Base-by-base conservation (phyloP, 2,888 invertebrate genomes). In the Capitulum mitella region DNA sequence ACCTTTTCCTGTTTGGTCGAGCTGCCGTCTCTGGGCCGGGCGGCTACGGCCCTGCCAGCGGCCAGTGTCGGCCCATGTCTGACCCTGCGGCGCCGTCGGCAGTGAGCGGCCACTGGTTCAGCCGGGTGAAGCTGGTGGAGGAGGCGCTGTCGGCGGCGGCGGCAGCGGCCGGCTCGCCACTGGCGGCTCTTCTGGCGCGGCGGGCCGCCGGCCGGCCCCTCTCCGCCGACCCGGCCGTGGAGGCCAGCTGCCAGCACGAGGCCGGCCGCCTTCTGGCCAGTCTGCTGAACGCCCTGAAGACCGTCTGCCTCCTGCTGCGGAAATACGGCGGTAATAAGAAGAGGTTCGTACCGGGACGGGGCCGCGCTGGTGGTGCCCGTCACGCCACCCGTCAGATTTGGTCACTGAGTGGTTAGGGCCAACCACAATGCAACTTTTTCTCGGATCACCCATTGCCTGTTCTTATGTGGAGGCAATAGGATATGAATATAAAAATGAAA, bases 101-200 rank as follows among this genome's bases (percentile, higher is more conserved):
- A 58, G 58, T 10, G 22, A 29, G 58, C 58, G 26, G 40, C 26
- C 70, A 70, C 70, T 70, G 70, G 70, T 70, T 29, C 40, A 29
- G 70, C 22, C 70, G 70, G 0, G 70, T 70, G 40, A 70, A 70
- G 70, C 70, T 70, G 70, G 70, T 70, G 40, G 70, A 70, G 70
- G 70, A 70, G 40, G 70, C 70, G 37, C 37, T 70, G 70, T 22
- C 70, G 26, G 22, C 70, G 40, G 40, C 37, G 40, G 70, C 70
- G 37, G n/a, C n/a, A n/a, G 22, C 70, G 22, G 3, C 70, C 37
- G 37, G 1, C 70, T 70, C 40, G 6, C 70, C 70, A 3, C 70
- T 70, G 37, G 37, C 37, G 37, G 26, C 29, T 0, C 70, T 70
- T 37, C 70, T 70, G 37, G 26, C 16, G 6, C 37, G 22, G 0